Evolutionary conservation across 2,888 invertebrate genomes (phyloP), one percentile per base, ranked within the genome.

Genomic region (Ptilodon capucinus): DNA sequence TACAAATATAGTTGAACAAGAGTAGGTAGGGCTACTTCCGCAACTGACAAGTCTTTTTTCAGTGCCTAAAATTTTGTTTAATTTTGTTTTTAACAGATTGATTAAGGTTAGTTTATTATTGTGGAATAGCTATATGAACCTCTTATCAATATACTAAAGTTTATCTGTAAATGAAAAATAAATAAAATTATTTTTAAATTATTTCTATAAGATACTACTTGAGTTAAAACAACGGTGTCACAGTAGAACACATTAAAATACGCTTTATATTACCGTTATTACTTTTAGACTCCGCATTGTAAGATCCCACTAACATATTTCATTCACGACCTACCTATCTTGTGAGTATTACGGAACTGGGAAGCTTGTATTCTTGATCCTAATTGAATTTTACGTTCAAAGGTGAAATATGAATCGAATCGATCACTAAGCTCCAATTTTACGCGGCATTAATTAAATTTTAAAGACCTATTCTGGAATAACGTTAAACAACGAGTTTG

Each of bases 191-290:
- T n/a, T n/a, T n/a, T n/a, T n/a, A n/a, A n/a, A n/a, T n/a, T n/a
- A n/a, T n/a, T n/a, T n/a, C n/a, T n/a, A n/a, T n/a, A 21, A 21
- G 7, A 21, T 7, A 7, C 21, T 21, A 28, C n/a, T 28, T n/a
- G n/a, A n/a, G n/a, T n/a, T n/a, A n/a, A n/a, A n/a, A n/a, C n/a
- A n/a, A 19, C 63, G 64, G 72, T 74, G 66, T 73, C 41, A 71
- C 19, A 42, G 9, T 19, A 28, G 43, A 42, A 44, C 46, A 46
- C 54, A 55, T 53, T 60, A 64, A 57, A 67, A 71, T 65, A 63
- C 63, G 61, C 63, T 60, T 63, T 65, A 73, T 71, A 71, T 71
- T 61, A 71, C 63, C 62, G 47, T 60, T 59, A 74, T 68, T 70
- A 72, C 71, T 74, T 68, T 54, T 48, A 54, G 57, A 60, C 62